A percentile compares a stretch with the other conserved stretches of the same genome.
Conservation (phyloP, 2,797 vertebrate species). For the Halcyon smyrnensis region DNA sequence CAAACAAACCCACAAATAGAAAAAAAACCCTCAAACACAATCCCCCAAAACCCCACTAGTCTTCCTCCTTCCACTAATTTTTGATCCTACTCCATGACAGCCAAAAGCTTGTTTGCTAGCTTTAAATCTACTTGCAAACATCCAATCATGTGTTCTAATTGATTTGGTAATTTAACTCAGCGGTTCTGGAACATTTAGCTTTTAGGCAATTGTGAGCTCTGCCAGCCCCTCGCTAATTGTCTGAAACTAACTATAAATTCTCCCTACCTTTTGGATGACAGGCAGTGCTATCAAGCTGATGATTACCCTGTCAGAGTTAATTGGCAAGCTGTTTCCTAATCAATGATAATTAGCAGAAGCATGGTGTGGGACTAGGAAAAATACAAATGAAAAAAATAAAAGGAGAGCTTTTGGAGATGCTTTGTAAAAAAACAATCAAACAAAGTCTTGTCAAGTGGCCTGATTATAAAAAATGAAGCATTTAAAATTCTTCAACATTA, state of each 20-base stretch:
- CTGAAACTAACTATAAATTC: background rate
- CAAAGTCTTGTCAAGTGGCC: background rate
- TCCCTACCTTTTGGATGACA: background rate
- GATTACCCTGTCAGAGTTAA: background rate
- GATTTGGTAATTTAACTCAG: constrained; percentile 33
- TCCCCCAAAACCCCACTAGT: fast-evolving
- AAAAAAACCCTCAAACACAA: background rate
- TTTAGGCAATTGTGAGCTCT: constrained; percentile 2
- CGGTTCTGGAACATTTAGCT: background rate
- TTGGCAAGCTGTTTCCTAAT: constrained; percentile 27
- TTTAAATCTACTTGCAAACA: constrained; percentile 28
- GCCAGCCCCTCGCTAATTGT: constrained; percentile 22
- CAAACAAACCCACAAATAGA: background rate
- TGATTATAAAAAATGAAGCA: background rate
- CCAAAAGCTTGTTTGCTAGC: background rate
- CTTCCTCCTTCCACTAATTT: background rate
- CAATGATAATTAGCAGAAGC: constrained; percentile 3
- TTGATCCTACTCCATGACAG: background rate
- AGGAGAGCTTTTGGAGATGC: background rate
- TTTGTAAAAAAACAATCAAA: background rate
- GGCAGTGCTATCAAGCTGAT: background rate
- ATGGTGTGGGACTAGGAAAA: background rate
- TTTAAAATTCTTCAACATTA: background rate
- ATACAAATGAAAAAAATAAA: background rate
- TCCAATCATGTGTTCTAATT: constrained; percentile 9